Evolutionary conservation across 2,888 invertebrate genomes (phyloP), one percentile per base, ranked within the genome.

Genomic region (Anagyrus pseudococci): DNA sequence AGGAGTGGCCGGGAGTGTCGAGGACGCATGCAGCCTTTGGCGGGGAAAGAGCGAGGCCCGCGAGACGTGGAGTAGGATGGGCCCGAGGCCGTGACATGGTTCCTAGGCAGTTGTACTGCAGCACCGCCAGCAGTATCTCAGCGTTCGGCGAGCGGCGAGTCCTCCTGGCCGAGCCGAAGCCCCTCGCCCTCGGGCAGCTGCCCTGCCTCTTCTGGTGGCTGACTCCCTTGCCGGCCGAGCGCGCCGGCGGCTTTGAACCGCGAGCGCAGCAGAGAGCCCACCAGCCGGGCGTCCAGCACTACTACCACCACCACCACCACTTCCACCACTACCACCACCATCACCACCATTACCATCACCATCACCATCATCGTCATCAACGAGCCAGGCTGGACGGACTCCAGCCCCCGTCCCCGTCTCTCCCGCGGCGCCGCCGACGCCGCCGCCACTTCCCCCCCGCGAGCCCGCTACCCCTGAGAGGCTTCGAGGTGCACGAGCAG

Each of bases 71-170:
- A 19, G 44, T 20, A 33, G 19, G 62, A 62, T 46, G 59, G 17
- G 10, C 40, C 19, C 54, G 54, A 74, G 73, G 70, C 70, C 75
- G 77, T 78, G 78, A 79, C 76, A 79, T 79, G 79, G 77, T 77
- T 74, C 74, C 75, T 62, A 75, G 76, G 72, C 75, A 75, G 70
- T 73, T 71, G 69, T 69, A 67, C 68, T 73, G 77, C n/a, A n/a
- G n/a, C n/a, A n/a, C 75, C 75, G 70, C 72, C 71, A 73, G 73
- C 74, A 71, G 54, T 48, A 48, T 37, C 72, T 65, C n/a, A n/a
- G n/a, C 72, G 71, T 71, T 68, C 57, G n/a, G 64, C 68, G 71
- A 69, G 73, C 68, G 43, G 43, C 19, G 7, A n/a, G 43, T 8
- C 15, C 43, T 7, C 8, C 17, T 8, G 60, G 59, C 68, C 48